Evolutionary conservation across 2,888 invertebrate species (phyloP), one percentile per base, ranked within the genome.

Genomic region (Seira musarum): DNA sequence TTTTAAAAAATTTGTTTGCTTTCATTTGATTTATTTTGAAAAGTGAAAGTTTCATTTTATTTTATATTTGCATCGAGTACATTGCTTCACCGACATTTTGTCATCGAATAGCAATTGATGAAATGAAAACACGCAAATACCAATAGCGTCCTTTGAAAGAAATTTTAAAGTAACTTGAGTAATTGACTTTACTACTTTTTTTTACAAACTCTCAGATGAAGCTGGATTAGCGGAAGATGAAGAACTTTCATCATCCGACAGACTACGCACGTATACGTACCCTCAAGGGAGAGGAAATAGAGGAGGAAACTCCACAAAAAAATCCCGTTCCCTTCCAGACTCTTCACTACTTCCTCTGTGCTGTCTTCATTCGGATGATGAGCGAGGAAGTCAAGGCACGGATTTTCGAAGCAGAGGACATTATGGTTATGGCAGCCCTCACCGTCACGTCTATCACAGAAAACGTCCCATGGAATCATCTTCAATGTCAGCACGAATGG

Each of bases 261-360:
- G 82, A 73, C 19, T 30, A 30, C 68, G 73, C 21, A 82, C 81
- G 19, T 75, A 69, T 60, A 81, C 82, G 0, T 79, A 80, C 49
- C 81, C 79, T n/a, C 69, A 79, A 22, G 77, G 71, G 21, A 69
- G 74, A 46, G 74, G 80, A 15, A 76, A 80, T 24, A 15, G 67
- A 15, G 72, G 67, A 24, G 73, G 57, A 15, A 77, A 65, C 40
- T 64, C 77, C 8, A 81, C 84, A 19, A 86, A 86, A 60, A 86
- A 86, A 69, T 85, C 84, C 15, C 84, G 85, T 65, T 86, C 86
- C 10, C 80, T 86, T 2, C 86, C 86, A 10, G 86, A 86, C 71
- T 86, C 86, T 1, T 77, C 84, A 6, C 80, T 85, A 5, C 71
- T 84, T 49, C 85, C 84, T 1, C 81, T 86, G 13, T 84, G 85